phyloP scores from a whole-genome alignment of 2,888 invertebrate species.

The Octonoba sinensis region DNA sequence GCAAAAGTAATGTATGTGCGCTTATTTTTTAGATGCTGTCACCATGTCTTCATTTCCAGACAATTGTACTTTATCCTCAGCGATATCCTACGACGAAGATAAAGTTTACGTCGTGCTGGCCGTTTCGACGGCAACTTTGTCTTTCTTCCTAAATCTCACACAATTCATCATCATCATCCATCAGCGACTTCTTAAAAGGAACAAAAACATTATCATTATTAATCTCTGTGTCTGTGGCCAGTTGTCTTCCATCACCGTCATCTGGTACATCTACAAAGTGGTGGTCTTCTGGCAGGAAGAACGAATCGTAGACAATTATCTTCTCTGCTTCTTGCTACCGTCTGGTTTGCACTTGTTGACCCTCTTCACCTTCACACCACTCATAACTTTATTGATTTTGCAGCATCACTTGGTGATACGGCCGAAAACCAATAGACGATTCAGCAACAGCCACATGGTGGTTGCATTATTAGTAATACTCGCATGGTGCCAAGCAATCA shows the following conservation, averaged over 20 bases:
- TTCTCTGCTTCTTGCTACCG: slow-evolving; percentile 20
- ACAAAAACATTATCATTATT: slow-evolving; percentile 37
- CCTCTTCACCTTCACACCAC: slow-evolving; percentile 46
- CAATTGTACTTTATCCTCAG: slow-evolving; percentile 11
- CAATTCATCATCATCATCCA: slow-evolving; percentile 42
- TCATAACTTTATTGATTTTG: slow-evolving; percentile 46
- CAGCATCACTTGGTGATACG: slow-evolving; percentile 33
- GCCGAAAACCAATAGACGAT: not conserved
- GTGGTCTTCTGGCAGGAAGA: slow-evolving; percentile 7
- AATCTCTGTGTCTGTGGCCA: slow-evolving; percentile 46
- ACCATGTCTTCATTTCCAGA: slow-evolving; percentile 3
- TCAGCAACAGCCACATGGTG: slow-evolving; percentile 4
- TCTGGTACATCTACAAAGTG: slow-evolving; percentile 33
- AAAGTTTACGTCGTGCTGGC: slow-evolving; percentile 33
- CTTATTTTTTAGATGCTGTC: not conserved
- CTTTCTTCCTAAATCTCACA: slow-evolving; percentile 42
- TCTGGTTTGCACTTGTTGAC: slow-evolving; percentile 32
- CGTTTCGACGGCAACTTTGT: slow-evolving; percentile 36
- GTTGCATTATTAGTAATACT: slow-evolving; percentile 24
- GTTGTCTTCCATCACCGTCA: slow-evolving; percentile 26
- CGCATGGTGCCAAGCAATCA: slow-evolving; percentile 45
- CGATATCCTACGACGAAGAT: slow-evolving; percentile 14
- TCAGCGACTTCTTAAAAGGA: slow-evolving; percentile 15
- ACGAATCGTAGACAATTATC: slow-evolving; percentile 10
- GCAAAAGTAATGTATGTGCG: no score